Base-by-base conservation (phyloP, 2,888 invertebrate species). In the Galerucella nymphaeae region DNA sequence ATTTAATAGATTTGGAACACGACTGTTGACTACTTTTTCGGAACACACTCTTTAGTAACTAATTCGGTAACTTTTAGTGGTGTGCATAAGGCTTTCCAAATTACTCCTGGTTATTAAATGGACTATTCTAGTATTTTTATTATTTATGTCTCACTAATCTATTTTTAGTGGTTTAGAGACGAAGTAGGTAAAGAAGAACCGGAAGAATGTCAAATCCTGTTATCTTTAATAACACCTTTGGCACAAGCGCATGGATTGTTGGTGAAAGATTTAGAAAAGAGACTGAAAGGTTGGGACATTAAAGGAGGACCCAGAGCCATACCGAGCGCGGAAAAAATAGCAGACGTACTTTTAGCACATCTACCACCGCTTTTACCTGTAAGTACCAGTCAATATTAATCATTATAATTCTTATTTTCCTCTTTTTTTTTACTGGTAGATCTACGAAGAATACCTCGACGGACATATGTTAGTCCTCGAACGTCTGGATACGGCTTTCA, bases 211-310 rank as follows among this genome's bases (percentile, higher is more conserved):
- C 88, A 90, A 41, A 88, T 91, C 45, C 83, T 92, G 48, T 88
- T 92, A 76, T 87, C 88, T 13, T 83, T 91, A 71, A 88, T 93
- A 72, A 90, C 92, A 74, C 93, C 96, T 67, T 89, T 97, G 76
- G 94, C 94, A 69, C 92, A 95, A 83, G 93, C 93, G 79, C 96
- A 96, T 82, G 93, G 92, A 66, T 90, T 90, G 42, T 91, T 97
- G 77, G 90, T 97, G 77, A 89, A 93, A 85, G 93, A 94, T 86
- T 87, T 95, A 82, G 93, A 96, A 87, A 89, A 92, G 83, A 88
- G 94, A 76, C 85, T 96, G 72, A 90, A 92, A 42, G 88, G 91
- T 76, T 95, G 94, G 92, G 94, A 94, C 79, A 91, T 91, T 30
- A 88, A 89, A 73, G 89, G 89, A 48, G 88, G 86, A 11, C 84